Evolutionary conservation across 2,888 invertebrate genomes (phyloP).

Genomic region (Polymixis flavicincta): DNA sequence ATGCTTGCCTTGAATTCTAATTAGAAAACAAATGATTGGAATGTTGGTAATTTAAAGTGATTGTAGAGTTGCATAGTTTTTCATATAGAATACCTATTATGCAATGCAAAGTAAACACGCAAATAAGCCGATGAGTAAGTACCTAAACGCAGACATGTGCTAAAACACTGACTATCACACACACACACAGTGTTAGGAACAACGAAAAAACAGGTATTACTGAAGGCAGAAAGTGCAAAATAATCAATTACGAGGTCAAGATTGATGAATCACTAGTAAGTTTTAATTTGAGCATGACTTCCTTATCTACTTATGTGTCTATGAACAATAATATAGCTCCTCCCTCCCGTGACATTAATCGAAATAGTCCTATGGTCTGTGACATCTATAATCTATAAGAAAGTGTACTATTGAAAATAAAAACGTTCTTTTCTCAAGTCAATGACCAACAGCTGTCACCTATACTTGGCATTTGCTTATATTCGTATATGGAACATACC

Average conservation of each 20-base stretch:
- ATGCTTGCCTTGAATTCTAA: background rate
- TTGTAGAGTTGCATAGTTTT: conserved; percentile 4
- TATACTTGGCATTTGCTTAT: conserved; percentile 36
- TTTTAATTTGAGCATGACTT: background rate
- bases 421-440: background rate
- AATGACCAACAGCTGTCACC: background rate
- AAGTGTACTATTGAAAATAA: background rate
- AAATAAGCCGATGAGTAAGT: conserved; percentile 10
- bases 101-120: conserved; percentile 15
- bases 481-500: conserved; percentile 3
- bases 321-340: background rate
- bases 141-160: conserved; percentile 25
- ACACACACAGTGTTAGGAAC: background rate
- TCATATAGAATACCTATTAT: conserved; percentile 1
- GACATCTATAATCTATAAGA: background rate
- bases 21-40: conserved; percentile 5
- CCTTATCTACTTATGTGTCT: background rate
- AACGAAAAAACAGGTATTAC: conserved; percentile 29
- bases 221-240: conserved; percentile 21
- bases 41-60: background rate
- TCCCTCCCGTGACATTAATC: background rate
- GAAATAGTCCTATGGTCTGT: background rate
- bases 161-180: conserved; percentile 26
- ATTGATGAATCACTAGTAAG: background rate
- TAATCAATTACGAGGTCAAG: conserved; percentile 5